A percentile compares a stretch with the other conserved stretches of the same genome.
phyloP scores from a whole-genome alignment of 2,113 vertebrate genomes.

The Scytalopus superciliaris region DNA sequence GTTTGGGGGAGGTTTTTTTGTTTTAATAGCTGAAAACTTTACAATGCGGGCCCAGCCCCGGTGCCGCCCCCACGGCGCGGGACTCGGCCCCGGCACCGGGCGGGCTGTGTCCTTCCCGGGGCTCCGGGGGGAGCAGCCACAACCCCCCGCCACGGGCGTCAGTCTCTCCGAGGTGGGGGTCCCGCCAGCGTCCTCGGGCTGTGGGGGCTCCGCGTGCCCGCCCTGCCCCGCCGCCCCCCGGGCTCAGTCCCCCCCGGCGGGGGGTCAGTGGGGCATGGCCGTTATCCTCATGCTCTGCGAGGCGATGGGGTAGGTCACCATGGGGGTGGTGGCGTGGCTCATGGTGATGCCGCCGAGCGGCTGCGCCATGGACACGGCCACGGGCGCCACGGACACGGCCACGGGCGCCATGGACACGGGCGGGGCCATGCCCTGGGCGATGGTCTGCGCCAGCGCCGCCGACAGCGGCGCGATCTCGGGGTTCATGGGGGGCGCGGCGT shows the following conservation, averaged over 20 bases:
- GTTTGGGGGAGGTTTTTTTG: neutral
- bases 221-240: neutral
- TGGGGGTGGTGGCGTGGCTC: slow-evolving; percentile 95
- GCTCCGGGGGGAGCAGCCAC: neutral
- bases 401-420: slow-evolving; percentile 96
- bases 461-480: slow-evolving; percentile 93
- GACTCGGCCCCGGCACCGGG: neutral
- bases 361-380: slow-evolving; percentile 94
- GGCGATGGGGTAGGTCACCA: slow-evolving; percentile 95
- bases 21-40: neutral
- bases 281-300: slow-evolving; percentile 99
- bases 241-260: neutral
- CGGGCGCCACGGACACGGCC: slow-evolving; percentile 91
- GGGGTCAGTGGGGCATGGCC: slow-evolving; percentile 88
- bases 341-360: slow-evolving; percentile 92
- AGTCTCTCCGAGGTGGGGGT: neutral
- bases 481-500: slow-evolving; percentile 87
- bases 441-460: slow-evolving; percentile 92
- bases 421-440: slow-evolving; percentile 93
- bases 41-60: neutral
- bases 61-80: neutral
- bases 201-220: neutral
- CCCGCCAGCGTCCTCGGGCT: neutral
- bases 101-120: neutral
- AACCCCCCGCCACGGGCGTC: too few species aligned